phyloP scores from a whole-genome alignment of 2,797 vertebrate genomes.

The Hybognathus amarus region DNA sequence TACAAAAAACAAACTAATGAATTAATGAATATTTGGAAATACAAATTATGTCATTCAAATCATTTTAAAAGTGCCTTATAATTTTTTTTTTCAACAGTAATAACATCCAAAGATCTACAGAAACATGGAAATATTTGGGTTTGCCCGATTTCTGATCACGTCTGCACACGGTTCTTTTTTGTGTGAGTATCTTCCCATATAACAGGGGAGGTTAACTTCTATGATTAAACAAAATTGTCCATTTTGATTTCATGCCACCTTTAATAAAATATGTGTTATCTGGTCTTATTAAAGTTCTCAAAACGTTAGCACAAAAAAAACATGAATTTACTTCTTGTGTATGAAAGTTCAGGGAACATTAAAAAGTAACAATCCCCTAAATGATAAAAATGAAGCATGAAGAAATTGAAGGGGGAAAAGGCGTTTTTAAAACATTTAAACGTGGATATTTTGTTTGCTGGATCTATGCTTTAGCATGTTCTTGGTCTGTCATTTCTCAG shows the following conservation, averaged over 20 bases:
- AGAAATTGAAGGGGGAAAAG: too few relatives aligned
- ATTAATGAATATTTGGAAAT: too few relatives aligned
- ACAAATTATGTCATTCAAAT: background rate
- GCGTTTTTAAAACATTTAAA: background rate
- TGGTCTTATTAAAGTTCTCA: too few relatives aligned
- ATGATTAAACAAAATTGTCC: too few relatives aligned
- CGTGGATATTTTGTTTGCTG: background rate
- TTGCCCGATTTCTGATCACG: conserved; percentile 90
- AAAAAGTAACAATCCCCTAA: too few relatives aligned
- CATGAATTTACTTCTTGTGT: too few relatives aligned
- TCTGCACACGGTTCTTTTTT: conserved; percentile 97
- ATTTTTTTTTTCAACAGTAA: conserved; percentile 76
- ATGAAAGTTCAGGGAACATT: too few relatives aligned
- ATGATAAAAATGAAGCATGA: too few relatives aligned
- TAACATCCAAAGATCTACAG: conserved; percentile 93
- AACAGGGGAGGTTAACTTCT: background rate
- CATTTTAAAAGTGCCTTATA: background rate
- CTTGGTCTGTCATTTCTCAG: conserved; percentile 69
- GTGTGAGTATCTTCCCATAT: conserved; percentile 82
- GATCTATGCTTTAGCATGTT: background rate
- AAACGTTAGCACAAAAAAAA: too few relatives aligned
- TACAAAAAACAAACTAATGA: too few relatives aligned
- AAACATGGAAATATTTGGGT: conserved; percentile 97
- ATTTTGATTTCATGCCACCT: too few relatives aligned
- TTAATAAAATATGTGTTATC: too few relatives aligned